These are phyloP conservation scores for Lepidochitona cinerea DNA, from an alignment of 2,888 invertebrate species.

Conservation along the genomic window DNA sequence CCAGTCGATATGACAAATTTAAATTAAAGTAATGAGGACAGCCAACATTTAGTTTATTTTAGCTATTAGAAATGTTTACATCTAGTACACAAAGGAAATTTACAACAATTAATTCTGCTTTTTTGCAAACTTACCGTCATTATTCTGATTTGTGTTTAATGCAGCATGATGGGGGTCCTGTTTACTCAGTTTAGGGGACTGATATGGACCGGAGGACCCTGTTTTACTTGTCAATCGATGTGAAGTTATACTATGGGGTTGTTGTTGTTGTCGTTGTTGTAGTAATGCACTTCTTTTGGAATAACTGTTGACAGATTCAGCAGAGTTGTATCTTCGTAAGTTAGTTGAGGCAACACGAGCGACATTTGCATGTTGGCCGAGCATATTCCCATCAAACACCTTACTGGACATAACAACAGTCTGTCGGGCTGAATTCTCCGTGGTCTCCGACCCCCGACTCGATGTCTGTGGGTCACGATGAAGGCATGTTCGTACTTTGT, in stretches of 20 bases:
- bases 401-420: constrained; percentile 53
- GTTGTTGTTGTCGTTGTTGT: constrained; percentile 47
- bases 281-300: constrained; percentile 42
- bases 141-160: background rate
- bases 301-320: constrained; percentile 24
- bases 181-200: constrained; percentile 20
- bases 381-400: constrained; percentile 57
- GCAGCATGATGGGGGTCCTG: constrained; percentile 31
- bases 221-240: background rate
- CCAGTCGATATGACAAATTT: no score
- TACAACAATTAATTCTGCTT: no score
- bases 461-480: background rate
- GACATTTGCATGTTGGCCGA: constrained; percentile 35
- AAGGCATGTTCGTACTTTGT: constrained; percentile 65
- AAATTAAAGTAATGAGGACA: no score
- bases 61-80: no score
- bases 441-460: background rate
- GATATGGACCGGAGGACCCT: background rate
- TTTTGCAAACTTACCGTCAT: background rate
- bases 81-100: no score
- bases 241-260: constrained; percentile 39
- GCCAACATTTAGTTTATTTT: no score
- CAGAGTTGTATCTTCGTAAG: background rate
- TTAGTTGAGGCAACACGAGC: background rate
- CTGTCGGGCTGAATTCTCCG: constrained; percentile 28